Conservation (phyloP, 2,797 vertebrate genomes). For the Notoglanidium macrostoma region DNA sequence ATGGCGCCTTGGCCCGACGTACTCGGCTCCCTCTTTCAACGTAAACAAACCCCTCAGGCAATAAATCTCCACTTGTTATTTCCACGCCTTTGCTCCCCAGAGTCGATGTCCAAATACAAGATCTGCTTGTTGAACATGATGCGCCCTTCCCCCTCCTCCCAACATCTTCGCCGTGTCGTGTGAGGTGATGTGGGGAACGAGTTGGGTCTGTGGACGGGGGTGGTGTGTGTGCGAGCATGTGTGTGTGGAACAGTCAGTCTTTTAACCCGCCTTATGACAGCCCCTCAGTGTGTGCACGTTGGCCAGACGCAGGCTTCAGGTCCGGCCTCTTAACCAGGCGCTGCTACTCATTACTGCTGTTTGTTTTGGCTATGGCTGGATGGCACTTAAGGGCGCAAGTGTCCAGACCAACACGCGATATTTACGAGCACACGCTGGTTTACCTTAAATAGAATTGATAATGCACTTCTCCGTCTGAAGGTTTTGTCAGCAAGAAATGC, state of each 20-base stretch:
- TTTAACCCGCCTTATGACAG: slow-evolving; percentile 73
- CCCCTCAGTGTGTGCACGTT: slow-evolving; percentile 71
- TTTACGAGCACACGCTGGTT: slow-evolving; percentile 63
- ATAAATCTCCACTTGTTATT: slow-evolving; percentile 65
- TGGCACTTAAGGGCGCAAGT: slow-evolving; percentile 73
- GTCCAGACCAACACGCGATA: slow-evolving; percentile 57
- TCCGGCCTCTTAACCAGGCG: slow-evolving; percentile 67
- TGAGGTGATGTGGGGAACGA: slow-evolving; percentile 46
- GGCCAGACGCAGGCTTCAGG: slow-evolving; percentile 56
- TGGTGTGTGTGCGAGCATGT: slow-evolving; percentile 54
- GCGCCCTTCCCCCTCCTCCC: slow-evolving; percentile 30
- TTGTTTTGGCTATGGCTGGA: slow-evolving; percentile 76
- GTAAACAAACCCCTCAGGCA: slow-evolving; percentile 60
- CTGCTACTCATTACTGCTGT: slow-evolving; percentile 81
- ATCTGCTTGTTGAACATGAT: slow-evolving; percentile 59
- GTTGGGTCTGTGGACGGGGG: slow-evolving; percentile 18
- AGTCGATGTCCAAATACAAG: slow-evolving; percentile 60
- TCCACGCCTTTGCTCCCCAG: slow-evolving; percentile 56
- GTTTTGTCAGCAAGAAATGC: slow-evolving; percentile 60
- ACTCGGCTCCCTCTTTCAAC: slow-evolving; percentile 39
- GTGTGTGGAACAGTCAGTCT: slow-evolving; percentile 71
- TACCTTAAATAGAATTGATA: slow-evolving; percentile 71
- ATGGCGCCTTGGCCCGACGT: slow-evolving; percentile 45
- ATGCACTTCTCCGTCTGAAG: slow-evolving; percentile 51
- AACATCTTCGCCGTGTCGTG: slow-evolving; percentile 51